These are phyloP conservation scores for Aphodius granarius DNA, from an alignment of 2,888 invertebrate genomes.

Conservation along the genomic window DNA sequence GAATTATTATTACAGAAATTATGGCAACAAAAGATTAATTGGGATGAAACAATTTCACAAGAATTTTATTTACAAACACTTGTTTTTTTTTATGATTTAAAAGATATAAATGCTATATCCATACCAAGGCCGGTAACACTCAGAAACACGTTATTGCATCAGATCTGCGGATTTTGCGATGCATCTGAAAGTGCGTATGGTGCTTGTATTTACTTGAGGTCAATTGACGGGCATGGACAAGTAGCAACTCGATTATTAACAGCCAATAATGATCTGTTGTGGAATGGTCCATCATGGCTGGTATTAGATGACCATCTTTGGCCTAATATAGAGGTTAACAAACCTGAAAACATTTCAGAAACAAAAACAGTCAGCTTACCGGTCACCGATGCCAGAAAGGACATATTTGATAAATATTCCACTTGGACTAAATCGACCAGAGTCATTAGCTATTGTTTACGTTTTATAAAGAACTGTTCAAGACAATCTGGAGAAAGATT, in stretches of 20 bases:
- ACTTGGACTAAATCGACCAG: neutral
- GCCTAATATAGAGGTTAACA: neutral
- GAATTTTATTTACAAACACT: neutral
- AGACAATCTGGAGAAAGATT: neutral
- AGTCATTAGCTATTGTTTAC: neutral
- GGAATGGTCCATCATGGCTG: neutral
- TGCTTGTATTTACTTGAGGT: conserved; percentile 24
- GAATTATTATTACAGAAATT: conserved; percentile 29
- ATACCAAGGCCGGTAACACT: neutral
- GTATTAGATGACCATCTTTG: neutral
- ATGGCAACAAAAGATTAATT: conserved; percentile 23
- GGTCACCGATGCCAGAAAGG: too few species aligned
- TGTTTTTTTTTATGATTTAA: neutral
- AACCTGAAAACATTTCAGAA: neutral
- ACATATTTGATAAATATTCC: neutral
- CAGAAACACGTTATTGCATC: neutral
- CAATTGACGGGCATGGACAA: too few species aligned
- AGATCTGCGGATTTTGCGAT: conserved; percentile 21
- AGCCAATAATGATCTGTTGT: neutral
- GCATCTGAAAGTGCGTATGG: conserved; percentile 22
- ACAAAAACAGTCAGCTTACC: too few species aligned
- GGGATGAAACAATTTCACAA: conserved; percentile 26
- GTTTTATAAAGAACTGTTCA: neutral
- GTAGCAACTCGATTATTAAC: neutral
- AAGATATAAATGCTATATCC: neutral